Conservation (phyloP, 2,113 vertebrate species). For the Aramus guarauna region DNA sequence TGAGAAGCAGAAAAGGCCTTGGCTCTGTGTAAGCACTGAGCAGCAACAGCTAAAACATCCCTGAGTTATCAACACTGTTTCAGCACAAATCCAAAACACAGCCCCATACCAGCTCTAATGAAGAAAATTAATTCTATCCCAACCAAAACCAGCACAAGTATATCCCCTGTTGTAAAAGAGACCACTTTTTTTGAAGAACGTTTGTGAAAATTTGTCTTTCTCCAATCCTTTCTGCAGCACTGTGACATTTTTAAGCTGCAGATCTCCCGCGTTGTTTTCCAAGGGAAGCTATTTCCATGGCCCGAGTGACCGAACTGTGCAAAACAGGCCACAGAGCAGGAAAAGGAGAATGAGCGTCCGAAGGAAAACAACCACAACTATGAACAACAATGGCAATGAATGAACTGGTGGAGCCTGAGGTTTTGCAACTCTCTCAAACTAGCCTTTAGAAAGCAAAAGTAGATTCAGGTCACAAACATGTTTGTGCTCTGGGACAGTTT, state of each 20-base stretch:
- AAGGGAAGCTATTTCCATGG: slow-evolving; percentile 31
- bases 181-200: not conserved
- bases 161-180: not conserved
- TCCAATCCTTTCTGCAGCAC: not conserved
- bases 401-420: slow-evolving; percentile 27
- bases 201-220: not conserved
- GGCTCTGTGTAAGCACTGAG: too few relatives aligned
- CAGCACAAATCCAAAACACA: too few relatives aligned
- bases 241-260: not conserved
- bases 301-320: not conserved
- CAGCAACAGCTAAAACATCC: too few relatives aligned
- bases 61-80: too few relatives aligned
- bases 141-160: too few relatives aligned
- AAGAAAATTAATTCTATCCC: too few relatives aligned
- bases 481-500: slow-evolving; percentile 8
- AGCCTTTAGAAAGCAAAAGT: slow-evolving; percentile 42
- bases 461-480: slow-evolving; percentile 50
- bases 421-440: slow-evolving; percentile 19
- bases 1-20: too few relatives aligned
- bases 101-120: too few relatives aligned
- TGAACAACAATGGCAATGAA: slow-evolving; percentile 25
- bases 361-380: slow-evolving; percentile 52
- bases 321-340: slow-evolving; percentile 20
- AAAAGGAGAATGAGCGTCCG: not conserved
- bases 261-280: slow-evolving; percentile 6